phyloP scores from a whole-genome alignment of 2,113 vertebrate species.

The Phycodurus eques region DNA sequence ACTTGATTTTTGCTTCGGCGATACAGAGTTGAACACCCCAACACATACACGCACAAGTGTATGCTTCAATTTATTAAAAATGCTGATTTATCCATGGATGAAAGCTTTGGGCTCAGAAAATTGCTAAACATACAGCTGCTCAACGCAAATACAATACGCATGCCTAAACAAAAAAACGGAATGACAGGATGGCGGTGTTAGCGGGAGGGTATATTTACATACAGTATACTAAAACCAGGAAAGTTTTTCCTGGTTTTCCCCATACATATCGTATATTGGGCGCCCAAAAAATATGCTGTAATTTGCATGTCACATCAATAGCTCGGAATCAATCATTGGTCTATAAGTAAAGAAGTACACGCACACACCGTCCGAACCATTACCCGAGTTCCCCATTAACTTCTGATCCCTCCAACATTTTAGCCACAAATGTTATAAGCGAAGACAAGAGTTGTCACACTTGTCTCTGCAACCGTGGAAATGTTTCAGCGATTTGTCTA shows the following conservation, averaged over 20 bases:
- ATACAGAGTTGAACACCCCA: conserved; percentile 13
- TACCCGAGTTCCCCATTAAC: conserved; percentile 38
- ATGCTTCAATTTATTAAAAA: conserved; percentile 44
- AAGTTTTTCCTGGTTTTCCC: conserved; percentile 16
- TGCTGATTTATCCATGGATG: conserved; percentile 48
- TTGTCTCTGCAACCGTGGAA: conserved; percentile 40
- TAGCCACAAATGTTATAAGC: conserved; percentile 18
- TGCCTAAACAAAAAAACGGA: not conserved
- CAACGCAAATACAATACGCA: conserved; percentile 18
- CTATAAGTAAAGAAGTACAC: not conserved
- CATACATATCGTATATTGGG: too few species aligned
- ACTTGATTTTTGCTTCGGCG: conserved; percentile 57
- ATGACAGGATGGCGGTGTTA: too few species aligned
- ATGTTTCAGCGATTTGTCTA: conserved; percentile 53
- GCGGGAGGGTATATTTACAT: too few species aligned
- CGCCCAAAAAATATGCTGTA: not conserved
- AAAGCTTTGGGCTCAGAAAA: conserved; percentile 38
- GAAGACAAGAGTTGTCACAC: conserved; percentile 24
- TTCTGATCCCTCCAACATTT: conserved; percentile 20
- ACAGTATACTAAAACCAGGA: conserved; percentile 43
- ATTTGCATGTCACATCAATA: not conserved
- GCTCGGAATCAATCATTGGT: too few species aligned
- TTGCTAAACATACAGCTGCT: conserved; percentile 21
- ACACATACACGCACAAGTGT: not conserved
- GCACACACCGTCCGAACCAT: conserved; percentile 4